These are phyloP conservation scores for Mustelus asterias DNA, from an alignment of 2,113 vertebrate genomes.

Conservation along the genomic window DNA sequence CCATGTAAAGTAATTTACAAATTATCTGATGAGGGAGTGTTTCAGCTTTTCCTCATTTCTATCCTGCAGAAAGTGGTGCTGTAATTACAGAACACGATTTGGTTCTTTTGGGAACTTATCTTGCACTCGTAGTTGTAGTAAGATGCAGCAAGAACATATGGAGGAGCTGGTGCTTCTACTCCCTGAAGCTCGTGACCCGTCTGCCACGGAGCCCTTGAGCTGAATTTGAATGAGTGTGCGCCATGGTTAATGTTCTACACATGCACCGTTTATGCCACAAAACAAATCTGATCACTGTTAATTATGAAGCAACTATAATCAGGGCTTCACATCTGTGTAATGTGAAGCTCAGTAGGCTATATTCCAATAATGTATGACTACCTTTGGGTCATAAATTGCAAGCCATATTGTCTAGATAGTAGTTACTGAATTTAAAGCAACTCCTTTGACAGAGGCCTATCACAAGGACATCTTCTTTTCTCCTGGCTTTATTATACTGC, in stretches of 20 bases:
- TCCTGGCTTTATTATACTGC: slow-evolving; percentile 44
- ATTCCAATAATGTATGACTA: slow-evolving; percentile 79
- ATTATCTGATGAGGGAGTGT: slow-evolving; percentile 97
- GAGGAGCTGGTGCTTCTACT: slow-evolving; percentile 94
- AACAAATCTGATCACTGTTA: slow-evolving; percentile 99
- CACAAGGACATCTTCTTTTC: slow-evolving; percentile 69
- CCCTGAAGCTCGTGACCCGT: slow-evolving; percentile 97
- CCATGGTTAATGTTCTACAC: slow-evolving; percentile 94
- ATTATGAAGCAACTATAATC: slow-evolving; percentile 93
- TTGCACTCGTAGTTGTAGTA: slow-evolving; percentile 86
- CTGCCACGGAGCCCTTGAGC: slow-evolving; percentile 95
- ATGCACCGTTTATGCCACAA: slow-evolving; percentile 99
- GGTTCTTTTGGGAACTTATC: slow-evolving; percentile 98
- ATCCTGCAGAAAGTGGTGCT: slow-evolving; percentile 77
- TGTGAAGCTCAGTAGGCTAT: slow-evolving; percentile 77
- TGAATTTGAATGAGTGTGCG: slow-evolving; percentile 95
- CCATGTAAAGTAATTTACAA: slow-evolving; percentile 99
- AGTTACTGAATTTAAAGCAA: slow-evolving; percentile 74
- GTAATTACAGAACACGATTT: slow-evolving; percentile 99
- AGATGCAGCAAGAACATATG: slow-evolving; percentile 98
- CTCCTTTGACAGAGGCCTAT: slow-evolving; percentile 72
- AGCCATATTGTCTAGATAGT: slow-evolving; percentile 76
- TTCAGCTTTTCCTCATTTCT: slow-evolving; percentile 83
- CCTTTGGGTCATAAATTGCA: slow-evolving; percentile 75
- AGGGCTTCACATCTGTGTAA: slow-evolving; percentile 83